Base-by-base conservation (phyloP, 2,797 vertebrate genomes). In the Neoniphon sammara region DNA sequence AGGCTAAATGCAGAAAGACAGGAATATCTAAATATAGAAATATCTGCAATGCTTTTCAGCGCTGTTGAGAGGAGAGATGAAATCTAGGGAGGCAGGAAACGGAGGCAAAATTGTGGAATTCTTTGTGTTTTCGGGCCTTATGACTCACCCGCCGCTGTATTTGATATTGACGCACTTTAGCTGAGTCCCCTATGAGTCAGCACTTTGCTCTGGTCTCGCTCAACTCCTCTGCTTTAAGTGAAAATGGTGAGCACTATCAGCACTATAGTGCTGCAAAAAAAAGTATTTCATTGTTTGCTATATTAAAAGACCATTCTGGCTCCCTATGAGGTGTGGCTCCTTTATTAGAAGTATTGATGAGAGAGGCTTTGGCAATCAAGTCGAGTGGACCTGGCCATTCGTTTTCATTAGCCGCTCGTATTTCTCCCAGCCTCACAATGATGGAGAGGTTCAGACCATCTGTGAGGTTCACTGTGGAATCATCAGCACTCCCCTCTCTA, bases 401-500 rank as follows among this genome's bases (percentile, higher is more conserved):
- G 78, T 92, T 94, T 85, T 92, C 86, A 91, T 92, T 89, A 91
- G 77, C 70, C 44, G 67, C 73, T 74, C 66, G 63, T 77, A 71
- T 90, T 85, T 87, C 81, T 87, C 63, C 47, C 50, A 66, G 76
- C 84, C 85, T 90, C 81, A 66, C 42, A 30, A 75, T 56, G 82
- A 83, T 79, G 72, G 70, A 83, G 83, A 71, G 78, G 77, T 78
- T 75, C 67, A 53, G 70, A 64, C 88, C 83, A 85, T 91, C 84
- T 89, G 81, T 67, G 80, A 74, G 84, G 65, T 70, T 83, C 78
- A 49, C 52, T 39, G 80, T 67, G 81, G 76, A 85, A 80, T 86
- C 85, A 85, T 81, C 81, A 83, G 49, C 2, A 52, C 72, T 68
- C 5, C 61, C 59, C 56, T 81, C 81, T 84, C 27, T 8, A 63